Conservation (phyloP, 2,888 invertebrate genomes). For the Polyommatus icarus region DNA sequence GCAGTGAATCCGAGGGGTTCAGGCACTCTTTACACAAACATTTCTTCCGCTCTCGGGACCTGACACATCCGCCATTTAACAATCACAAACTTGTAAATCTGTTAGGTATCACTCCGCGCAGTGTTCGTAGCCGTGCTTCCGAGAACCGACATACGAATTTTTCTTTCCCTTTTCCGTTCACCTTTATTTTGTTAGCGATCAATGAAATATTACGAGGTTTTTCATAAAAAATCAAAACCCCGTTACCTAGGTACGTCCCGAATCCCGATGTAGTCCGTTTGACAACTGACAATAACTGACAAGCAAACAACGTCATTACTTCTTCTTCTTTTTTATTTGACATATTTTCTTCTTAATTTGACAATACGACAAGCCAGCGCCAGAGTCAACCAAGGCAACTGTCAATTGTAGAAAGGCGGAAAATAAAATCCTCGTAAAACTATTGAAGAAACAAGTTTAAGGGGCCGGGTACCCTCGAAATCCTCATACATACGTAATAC, state of each 20-base stretch:
- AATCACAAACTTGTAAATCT: conserved; percentile 56
- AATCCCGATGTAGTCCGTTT: conserved; percentile 56
- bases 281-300: conserved; percentile 47
- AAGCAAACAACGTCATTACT: neutral
- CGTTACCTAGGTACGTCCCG: conserved; percentile 52
- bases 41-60: conserved; percentile 48
- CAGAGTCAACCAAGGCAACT: too few species aligned
- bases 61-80: conserved; percentile 62
- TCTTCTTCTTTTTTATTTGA: neutral
- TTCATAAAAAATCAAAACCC: conserved; percentile 52
- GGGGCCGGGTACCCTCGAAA: too few species aligned
- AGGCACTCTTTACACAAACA: conserved; percentile 62
- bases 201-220: conserved; percentile 13
- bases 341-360: neutral
- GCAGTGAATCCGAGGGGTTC: conserved; percentile 51
- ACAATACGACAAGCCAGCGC: too few species aligned
- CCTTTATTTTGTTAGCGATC: neutral
- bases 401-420: too few species aligned
- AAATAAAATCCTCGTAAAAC: too few species aligned
- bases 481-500: too few species aligned
- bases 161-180: neutral
- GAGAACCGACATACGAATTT: conserved; percentile 30
- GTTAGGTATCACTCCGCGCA: conserved; percentile 49
- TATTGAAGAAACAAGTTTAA: too few species aligned
- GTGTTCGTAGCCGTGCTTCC: conserved; percentile 7